Evolutionary conservation across 2,113 vertebrate species (phyloP).

Genomic region (Equus quagga): DNA sequence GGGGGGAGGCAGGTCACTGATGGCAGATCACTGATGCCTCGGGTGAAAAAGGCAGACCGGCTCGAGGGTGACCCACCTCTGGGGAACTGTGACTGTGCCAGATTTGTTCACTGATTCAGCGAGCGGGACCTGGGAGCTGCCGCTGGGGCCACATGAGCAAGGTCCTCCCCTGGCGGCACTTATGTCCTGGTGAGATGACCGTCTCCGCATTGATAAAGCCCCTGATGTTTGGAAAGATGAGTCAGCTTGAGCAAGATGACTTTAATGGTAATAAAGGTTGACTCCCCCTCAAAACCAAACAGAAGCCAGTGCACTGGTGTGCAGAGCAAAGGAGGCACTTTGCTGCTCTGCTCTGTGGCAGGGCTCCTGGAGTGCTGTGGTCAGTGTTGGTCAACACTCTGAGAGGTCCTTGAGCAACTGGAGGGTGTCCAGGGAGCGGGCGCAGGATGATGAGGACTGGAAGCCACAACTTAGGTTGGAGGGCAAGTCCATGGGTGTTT

Average conservation of each 20-base stretch:
- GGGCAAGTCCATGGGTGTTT: neutral
- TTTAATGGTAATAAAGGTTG: neutral
- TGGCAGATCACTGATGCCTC: neutral
- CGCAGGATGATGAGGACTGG: neutral
- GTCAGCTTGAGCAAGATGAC: neutral
- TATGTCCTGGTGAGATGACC: rapidly evolving
- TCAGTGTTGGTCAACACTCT: neutral
- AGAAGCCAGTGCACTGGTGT: neutral
- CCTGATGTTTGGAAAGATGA: neutral
- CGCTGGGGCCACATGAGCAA: rapidly evolving
- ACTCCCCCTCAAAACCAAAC: neutral
- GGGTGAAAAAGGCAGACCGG: neutral
- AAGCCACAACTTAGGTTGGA: neutral
- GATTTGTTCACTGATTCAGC: neutral
- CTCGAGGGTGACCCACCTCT: neutral
- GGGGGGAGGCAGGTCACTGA: neutral
- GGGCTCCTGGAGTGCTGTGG: neutral
- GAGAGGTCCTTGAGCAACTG: neutral
- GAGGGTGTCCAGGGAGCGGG: neutral
- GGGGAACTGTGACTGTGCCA: neutral
- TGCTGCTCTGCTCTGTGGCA: neutral
- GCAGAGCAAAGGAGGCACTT: neutral
- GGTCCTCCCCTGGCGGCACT: neutral
- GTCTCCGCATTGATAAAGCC: neutral
- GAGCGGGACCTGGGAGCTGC: too few species aligned